A percentile compares a stretch with the other conserved stretches of the same genome.
Conservation (phyloP, 1,140 invertebrate species). For the Agrilus planipennis region DNA sequence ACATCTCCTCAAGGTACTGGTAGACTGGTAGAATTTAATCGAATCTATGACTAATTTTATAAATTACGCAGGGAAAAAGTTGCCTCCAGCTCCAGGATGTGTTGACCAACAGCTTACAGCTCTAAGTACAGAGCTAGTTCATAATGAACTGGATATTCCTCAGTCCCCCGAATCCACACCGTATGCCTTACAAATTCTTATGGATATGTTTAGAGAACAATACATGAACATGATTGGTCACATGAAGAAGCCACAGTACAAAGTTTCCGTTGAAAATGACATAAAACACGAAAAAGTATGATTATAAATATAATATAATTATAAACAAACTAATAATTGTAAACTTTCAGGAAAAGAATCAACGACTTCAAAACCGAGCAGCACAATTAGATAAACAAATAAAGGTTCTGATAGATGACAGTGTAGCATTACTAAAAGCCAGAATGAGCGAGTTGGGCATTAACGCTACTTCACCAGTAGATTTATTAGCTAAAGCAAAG, state of each 20-base stretch:
- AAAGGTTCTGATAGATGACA: conserved; percentile 79
- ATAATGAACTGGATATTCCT: conserved; percentile 72
- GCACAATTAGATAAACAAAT: conserved; percentile 86
- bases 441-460: conserved; percentile 85
- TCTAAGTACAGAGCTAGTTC: conserved; percentile 51
- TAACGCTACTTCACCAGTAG: conserved; percentile 64
- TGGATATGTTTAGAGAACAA: conserved; percentile 74
- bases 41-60: conserved; percentile 3
- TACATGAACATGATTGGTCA: conserved; percentile 68
- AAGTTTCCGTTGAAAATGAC: conserved; percentile 56
- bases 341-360: conserved; percentile 57
- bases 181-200: conserved; percentile 71
- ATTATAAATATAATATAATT: conserved; percentile 1
- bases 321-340: background rate
- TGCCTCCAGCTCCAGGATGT: conserved; percentile 74
- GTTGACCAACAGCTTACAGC: conserved; percentile 80
- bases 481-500: conserved; percentile 79
- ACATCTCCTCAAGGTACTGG: conserved; percentile 52
- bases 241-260: conserved; percentile 70
- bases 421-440: conserved; percentile 78
- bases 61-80: conserved; percentile 42
- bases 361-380: conserved; percentile 62
- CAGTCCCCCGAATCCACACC: conserved; percentile 63
- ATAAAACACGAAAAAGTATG: conserved; percentile 66
- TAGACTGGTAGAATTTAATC: conserved; percentile 1